phyloP scores from a whole-genome alignment of 2,797 vertebrate species.

The Harpagifer antarcticus region DNA sequence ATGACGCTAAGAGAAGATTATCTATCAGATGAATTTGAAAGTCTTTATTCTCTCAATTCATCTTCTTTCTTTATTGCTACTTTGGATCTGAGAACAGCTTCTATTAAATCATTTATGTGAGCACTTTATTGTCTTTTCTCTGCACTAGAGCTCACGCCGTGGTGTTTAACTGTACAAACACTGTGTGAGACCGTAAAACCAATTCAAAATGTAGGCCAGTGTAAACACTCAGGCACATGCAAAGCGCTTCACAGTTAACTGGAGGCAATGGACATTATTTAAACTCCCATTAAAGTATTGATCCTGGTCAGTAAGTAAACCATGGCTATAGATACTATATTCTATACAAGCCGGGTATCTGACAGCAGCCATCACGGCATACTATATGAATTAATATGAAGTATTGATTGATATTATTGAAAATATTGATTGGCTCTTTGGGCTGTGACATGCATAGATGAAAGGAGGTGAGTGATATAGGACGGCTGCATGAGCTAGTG shows the following conservation, averaged over 20 bases:
- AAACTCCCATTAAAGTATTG: constrained; percentile 58
- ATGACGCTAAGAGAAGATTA: constrained; percentile 20
- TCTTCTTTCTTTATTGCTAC: not conserved
- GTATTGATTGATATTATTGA: constrained; percentile 38
- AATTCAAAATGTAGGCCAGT: constrained; percentile 36
- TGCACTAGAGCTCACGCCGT: constrained; percentile 10
- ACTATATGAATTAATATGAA: constrained; percentile 61
- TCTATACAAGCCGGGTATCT: constrained; percentile 32
- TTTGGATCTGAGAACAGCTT: constrained; percentile 6
- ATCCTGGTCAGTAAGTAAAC: constrained; percentile 70
- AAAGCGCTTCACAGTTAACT: constrained; percentile 38
- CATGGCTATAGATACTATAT: constrained; percentile 36
- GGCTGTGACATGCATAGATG: constrained; percentile 49
- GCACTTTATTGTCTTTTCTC: constrained; percentile 1
- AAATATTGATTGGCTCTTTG: constrained; percentile 56
- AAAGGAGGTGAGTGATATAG: constrained; percentile 44
- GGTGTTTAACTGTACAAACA: constrained; percentile 33
- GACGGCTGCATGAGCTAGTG: not conserved
- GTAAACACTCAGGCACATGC: constrained; percentile 16
- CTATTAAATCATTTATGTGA: constrained; percentile 26
- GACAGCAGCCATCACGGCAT: constrained; percentile 48
- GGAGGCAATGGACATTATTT: constrained; percentile 44
- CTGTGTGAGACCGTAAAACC: constrained; percentile 18
- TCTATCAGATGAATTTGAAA: constrained; percentile 6
- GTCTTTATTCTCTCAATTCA: not conserved